Conservation (phyloP, 2,888 invertebrate genomes). For the Xanthia icteritia region DNA sequence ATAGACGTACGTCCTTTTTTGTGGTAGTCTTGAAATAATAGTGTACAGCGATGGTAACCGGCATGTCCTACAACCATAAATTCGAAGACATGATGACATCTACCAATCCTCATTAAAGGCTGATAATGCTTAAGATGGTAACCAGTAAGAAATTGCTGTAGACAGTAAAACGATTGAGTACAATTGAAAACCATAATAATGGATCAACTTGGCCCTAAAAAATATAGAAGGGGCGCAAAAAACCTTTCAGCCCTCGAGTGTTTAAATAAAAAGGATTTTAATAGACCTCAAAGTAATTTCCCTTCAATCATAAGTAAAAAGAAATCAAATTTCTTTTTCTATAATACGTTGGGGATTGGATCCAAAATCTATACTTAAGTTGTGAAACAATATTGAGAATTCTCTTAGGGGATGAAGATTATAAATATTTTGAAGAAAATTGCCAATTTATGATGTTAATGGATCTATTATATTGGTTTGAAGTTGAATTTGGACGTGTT, state of each 20-base stretch:
- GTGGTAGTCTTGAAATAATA: neutral
- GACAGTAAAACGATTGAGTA: neutral
- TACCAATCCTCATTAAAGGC: neutral
- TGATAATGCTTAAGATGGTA: neutral
- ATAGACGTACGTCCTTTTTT: too few species aligned
- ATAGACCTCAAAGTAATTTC: constrained; percentile 58
- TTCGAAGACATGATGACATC: neutral
- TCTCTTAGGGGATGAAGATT: constrained; percentile 40
- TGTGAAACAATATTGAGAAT: constrained; percentile 44
- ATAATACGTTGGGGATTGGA: constrained; percentile 46
- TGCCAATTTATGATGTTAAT: constrained; percentile 49
- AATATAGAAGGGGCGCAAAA: constrained; percentile 35
- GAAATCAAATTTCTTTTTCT: constrained; percentile 61
- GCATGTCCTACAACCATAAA: neutral
- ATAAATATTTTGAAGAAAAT: constrained; percentile 54
- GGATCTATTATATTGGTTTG: constrained; percentile 23
- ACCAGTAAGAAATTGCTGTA: neutral
- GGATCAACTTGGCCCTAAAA: constrained; percentile 13
- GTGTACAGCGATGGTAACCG: neutral
- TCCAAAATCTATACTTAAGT: constrained; percentile 41
- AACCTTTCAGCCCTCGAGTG: constrained; percentile 48
- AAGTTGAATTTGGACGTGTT: constrained; percentile 3
- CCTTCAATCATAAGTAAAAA: constrained; percentile 55
- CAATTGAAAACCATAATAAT: constrained; percentile 22
- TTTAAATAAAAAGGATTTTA: constrained; percentile 61